phyloP scores from a whole-genome alignment of 2,888 invertebrate genomes.

The Xylota sylvarum region DNA sequence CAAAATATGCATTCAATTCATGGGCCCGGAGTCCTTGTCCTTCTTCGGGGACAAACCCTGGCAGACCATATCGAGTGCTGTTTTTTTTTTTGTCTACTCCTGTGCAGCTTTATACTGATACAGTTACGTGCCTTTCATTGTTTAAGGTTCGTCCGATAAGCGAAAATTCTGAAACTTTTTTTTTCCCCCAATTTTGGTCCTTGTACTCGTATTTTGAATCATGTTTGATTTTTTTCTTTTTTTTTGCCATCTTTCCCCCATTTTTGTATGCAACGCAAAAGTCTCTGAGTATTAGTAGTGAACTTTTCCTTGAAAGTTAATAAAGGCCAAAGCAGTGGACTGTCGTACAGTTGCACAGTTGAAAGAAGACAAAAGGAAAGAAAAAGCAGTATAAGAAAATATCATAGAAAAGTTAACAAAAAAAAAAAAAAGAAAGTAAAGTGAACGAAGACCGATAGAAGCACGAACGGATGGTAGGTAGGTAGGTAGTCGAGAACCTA shows the following conservation, averaged over 20 bases:
- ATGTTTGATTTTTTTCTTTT: slow-evolving; percentile 12
- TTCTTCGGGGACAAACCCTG: not conserved
- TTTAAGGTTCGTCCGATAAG: slow-evolving; percentile 47
- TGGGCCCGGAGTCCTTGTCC: not conserved
- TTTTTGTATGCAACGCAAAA: slow-evolving; percentile 50
- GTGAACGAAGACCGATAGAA: slow-evolving; percentile 25
- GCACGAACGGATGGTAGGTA: not conserved
- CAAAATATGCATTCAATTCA: slow-evolving; percentile 23
- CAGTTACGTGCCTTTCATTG: slow-evolving; percentile 23
- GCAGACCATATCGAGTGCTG: not conserved
- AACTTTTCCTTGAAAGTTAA: slow-evolving; percentile 54
- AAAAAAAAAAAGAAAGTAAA: slow-evolving; percentile 33
- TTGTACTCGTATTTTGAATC: slow-evolving; percentile 13
- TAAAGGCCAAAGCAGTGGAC: slow-evolving; percentile 48
- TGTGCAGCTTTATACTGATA: not conserved
- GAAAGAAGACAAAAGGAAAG: slow-evolving; percentile 42
- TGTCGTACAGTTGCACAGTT: slow-evolving; percentile 46
- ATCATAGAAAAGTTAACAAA: slow-evolving; percentile 29
- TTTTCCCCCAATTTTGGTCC: slow-evolving; percentile 1
- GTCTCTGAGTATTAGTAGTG: slow-evolving; percentile 6
- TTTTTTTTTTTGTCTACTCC: not conserved
- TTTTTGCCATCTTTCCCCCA: not conserved
- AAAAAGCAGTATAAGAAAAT: slow-evolving; percentile 27
- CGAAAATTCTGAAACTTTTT: slow-evolving; percentile 18
- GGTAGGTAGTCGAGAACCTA: not conserved